Conservation (phyloP, 2,797 vertebrate species). For the Podargus strigoides region DNA sequence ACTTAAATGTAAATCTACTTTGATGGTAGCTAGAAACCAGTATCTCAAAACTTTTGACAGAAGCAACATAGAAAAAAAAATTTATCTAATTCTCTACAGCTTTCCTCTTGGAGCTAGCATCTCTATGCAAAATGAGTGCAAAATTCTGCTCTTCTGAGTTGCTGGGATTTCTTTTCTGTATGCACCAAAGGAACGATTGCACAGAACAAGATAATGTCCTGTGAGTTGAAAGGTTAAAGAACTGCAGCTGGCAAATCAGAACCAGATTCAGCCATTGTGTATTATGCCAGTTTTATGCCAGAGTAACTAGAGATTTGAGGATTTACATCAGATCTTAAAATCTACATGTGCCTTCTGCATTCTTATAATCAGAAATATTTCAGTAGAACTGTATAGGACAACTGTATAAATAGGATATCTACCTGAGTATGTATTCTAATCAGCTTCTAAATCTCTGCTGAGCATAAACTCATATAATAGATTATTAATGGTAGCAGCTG, state of each 20-base stretch:
- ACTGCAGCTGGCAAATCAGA: not conserved
- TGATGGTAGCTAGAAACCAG: not conserved
- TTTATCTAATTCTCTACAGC: not conserved
- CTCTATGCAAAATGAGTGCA: not conserved
- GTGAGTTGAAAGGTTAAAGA: conserved; percentile 2
- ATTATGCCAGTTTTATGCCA: not conserved
- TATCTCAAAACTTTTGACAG: not conserved
- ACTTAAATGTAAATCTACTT: not conserved
- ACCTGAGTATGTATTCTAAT: not conserved
- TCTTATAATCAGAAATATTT: not conserved
- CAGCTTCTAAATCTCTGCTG: not conserved
- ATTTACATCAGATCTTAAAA: not conserved
- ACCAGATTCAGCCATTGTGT: not conserved
- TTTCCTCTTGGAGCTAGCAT: not conserved
- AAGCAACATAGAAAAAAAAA: not conserved
- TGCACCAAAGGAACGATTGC: not conserved
- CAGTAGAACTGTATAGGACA: not conserved
- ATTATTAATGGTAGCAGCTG: not conserved
- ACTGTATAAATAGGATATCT: not conserved
- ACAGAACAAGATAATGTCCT: not conserved
- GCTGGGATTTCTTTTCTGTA: not conserved
- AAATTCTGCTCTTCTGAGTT: not conserved
- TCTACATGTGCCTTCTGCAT: not conserved
- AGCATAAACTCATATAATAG: not conserved
- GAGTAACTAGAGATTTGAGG: not conserved